phyloP scores from a whole-genome alignment of 37 sponge, comb jelly and placozoan species.

The Dysidea cf. avara region DNA sequence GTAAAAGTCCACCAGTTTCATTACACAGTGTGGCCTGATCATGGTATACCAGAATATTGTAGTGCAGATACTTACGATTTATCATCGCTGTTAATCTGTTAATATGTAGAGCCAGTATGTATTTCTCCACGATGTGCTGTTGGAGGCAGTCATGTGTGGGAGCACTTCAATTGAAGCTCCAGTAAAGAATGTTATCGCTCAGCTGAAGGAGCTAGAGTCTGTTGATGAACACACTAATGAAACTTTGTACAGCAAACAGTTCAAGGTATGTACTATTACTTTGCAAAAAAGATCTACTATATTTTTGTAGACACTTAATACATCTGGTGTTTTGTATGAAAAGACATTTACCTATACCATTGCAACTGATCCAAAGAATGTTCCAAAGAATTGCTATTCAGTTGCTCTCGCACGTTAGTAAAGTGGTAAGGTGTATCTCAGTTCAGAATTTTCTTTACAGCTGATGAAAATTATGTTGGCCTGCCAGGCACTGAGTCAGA shows the following conservation, averaged over 20 bases:
- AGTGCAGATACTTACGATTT: not conserved
- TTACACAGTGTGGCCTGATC: slow-evolving; percentile 93
- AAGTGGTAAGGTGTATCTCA: too few species aligned
- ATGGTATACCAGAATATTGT: slow-evolving; percentile 91
- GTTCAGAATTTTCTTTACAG: too few species aligned
- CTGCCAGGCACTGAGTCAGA: slow-evolving; percentile 56
- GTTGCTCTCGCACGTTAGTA: slow-evolving; percentile 64
- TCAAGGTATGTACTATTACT: too few species aligned
- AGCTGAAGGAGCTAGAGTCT: too few species aligned
- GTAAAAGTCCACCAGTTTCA: slow-evolving; percentile 81
- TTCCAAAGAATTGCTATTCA: slow-evolving; percentile 60
- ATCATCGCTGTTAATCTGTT: not conserved
- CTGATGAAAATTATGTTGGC: slow-evolving; percentile 51
- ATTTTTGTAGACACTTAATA: slow-evolving; percentile 37
- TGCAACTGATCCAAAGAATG: slow-evolving; percentile 61
- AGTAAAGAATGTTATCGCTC: slow-evolving; percentile 37
- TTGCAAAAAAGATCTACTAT: too few species aligned
- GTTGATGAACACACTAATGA: too few species aligned
- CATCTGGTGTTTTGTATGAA: slow-evolving; percentile 40
- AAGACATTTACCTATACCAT: slow-evolving; percentile 65
- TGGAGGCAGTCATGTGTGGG: slow-evolving; percentile 84
- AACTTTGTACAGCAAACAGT: too few species aligned
- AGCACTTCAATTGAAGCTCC: slow-evolving; percentile 61
- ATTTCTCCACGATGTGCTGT: slow-evolving; percentile 76
- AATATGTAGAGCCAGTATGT: slow-evolving; percentile 65